A percentile compares a stretch with the other conserved stretches of the same genome.
These are phyloP conservation scores for Aspidapion aeneum DNA, from an alignment of 2,888 invertebrate genomes.

Conservation along the genomic window DNA sequence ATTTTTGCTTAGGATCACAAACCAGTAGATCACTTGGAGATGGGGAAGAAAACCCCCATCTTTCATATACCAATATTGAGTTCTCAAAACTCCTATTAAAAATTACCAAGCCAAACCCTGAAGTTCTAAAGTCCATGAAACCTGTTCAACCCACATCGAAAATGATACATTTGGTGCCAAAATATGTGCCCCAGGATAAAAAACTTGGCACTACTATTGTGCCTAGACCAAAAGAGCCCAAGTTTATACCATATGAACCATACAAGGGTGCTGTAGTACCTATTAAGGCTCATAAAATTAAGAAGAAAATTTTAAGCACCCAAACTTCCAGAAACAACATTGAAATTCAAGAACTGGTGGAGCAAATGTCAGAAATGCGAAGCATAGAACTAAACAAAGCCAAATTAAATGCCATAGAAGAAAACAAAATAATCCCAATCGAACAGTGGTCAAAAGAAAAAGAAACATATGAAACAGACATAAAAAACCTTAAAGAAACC, in stretches of 20 bases:
- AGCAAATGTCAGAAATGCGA: constrained; percentile 68
- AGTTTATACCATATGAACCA: constrained; percentile 86
- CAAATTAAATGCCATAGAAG: constrained; percentile 45
- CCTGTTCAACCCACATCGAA: constrained; percentile 52
- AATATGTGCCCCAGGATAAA: constrained; percentile 56
- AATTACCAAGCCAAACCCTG: constrained; percentile 33
- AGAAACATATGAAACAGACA: constrained; percentile 56
- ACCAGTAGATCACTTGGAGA: neutral
- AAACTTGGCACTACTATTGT: constrained; percentile 53
- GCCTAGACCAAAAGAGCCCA: constrained; percentile 63
- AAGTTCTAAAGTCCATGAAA: constrained; percentile 36
- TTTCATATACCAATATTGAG: neutral
- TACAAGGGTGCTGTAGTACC: constrained; percentile 83
- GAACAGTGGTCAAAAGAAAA: constrained; percentile 50
- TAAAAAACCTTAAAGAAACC: constrained; percentile 61
- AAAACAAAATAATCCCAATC: constrained; percentile 44
- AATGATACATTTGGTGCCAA: constrained; percentile 60
- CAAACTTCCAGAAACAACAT: constrained; percentile 45
- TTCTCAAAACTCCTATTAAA: constrained; percentile 1
- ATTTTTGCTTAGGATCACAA: no score
- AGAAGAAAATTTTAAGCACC: constrained; percentile 28
- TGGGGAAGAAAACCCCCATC: neutral
- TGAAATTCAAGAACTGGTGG: constrained; percentile 58
- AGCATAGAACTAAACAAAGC: constrained; percentile 58
- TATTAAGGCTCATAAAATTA: constrained; percentile 48